Conservation (phyloP, 1,140 invertebrate species). For the Drosophila pandora region DNA sequence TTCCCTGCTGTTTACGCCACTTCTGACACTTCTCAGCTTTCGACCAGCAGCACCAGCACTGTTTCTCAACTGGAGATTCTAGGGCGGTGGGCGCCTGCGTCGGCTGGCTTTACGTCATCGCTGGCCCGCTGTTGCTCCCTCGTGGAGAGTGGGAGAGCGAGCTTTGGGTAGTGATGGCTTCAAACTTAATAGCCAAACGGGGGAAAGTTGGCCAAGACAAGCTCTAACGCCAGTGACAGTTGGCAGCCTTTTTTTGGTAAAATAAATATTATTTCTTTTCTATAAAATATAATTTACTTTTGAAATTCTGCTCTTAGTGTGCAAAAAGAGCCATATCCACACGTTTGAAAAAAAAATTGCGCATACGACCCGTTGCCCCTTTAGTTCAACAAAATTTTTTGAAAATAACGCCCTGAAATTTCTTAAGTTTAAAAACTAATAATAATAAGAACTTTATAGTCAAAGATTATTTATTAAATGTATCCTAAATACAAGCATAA, state of each 20-base stretch:
- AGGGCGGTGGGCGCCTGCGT: conserved; percentile 49
- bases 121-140: conserved; percentile 41
- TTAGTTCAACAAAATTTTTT: background rate
- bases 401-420: background rate
- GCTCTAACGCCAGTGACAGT: too few relatives aligned
- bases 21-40: conserved; percentile 73
- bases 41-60: conserved; percentile 13
- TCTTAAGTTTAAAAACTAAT: too few relatives aligned
- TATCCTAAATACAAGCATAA: too few relatives aligned
- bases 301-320: too few relatives aligned
- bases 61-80: conserved; percentile 11
- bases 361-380: too few relatives aligned
- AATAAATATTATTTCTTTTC: too few relatives aligned
- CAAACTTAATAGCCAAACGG: background rate
- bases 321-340: too few relatives aligned
- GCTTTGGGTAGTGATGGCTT: conserved; percentile 18
- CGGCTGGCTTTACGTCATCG: conserved; percentile 66
- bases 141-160: conserved; percentile 22
- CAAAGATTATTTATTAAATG: too few relatives aligned
- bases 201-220: background rate
- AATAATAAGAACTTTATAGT: too few relatives aligned
- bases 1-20: conserved; percentile 76
- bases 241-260: too few relatives aligned
- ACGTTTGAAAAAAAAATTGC: background rate
- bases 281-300: too few relatives aligned